Evolutionary conservation across 2,113 vertebrate species (phyloP), one percentile per base, ranked within the genome.

Genomic region (Xiphophorus couchianus): DNA sequence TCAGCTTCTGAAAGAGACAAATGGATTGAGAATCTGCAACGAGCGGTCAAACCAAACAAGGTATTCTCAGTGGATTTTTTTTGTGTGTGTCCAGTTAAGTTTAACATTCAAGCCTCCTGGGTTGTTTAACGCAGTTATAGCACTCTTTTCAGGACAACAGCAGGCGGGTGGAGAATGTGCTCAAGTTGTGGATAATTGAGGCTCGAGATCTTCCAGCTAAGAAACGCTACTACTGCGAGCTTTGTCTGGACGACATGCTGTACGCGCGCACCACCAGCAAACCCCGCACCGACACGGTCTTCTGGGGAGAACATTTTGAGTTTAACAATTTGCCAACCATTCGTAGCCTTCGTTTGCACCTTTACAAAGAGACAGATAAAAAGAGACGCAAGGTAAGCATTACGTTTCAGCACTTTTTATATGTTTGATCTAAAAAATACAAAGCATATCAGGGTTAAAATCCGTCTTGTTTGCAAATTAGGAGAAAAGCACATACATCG

Each of bases 241-340:
- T 99, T 33, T 99, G 97, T 92, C 94, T 99, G 91, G 98, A 99
- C 0, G 97, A 99, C 93, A 98, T 98, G 96, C 93, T 98, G 48
- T 99, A 98, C 1, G 97, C 97, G 0, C 96, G 97, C 37, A 99
- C 97, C 94, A 98, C 97, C 94, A 98, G 97, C 95, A 99, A 99
- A 86, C 94, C 96, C 11, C 97, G 97, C 63, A 96, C 96, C 0
- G 97, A 98, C 94, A 98, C 96, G 0, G 97, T 99, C 85, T 99
- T 99, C 94, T 99, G 98, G 98, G 98, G 98, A 0, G 98, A 98
- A 88, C 97, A 99, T 85, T 99, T 99, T 3, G 98, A 99, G 88
- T 99, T 98, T 85, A 98, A 98, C 95, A 98, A 99, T 91, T 93
- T 99, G 80, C 97, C 97, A 0, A 95, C 97, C 31, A 97, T 98